Base-by-base conservation (phyloP, 2,888 invertebrate genomes). In the Pyrrhopygopsis socrates region DNA sequence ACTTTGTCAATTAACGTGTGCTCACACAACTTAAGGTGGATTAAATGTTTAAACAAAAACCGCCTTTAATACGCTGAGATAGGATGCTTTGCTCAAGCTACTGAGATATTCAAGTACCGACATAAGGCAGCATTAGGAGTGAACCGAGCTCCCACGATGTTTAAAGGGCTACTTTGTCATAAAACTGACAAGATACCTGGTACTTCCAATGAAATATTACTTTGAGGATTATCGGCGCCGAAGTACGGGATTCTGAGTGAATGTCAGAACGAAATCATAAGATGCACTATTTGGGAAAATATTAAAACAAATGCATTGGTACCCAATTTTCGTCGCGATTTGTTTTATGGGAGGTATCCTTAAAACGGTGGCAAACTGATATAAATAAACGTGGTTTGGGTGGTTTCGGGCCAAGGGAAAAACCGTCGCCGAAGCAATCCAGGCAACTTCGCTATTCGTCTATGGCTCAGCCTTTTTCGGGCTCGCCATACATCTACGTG, bases 121-220 rank as follows among this genome's bases (percentile, higher is more conserved):
- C 95, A 96, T 94, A 96, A 95, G 93, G 95, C 92, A 73, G 84
- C 94, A 95, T 97, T 97, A 96, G 97, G 94, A 96, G 34, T n/a
- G 29, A 97, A 96, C 96, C 96, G 97, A 96, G 97, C 96, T 97
- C 97, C 97, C 97, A 97, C 97, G 97, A 96, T 91, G 90, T 83
- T 94, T 91, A 58, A 75, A 75, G 41, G 58, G 67, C 41, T 81
- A 80, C 73, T 50, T 38, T 74, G 67, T 81, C 81, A 67, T 74
- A 67, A 81, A 81, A 81, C 81, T 81, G 81, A 81, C 80, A 73
- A 65, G 74, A 50, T 81, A 81, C 81, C 67, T 67, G 38, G 60
- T 54, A 38, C 34, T 78, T 68, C 65, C 68, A 24, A 67, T 67
- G 22, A 58, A 58, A 68, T 58, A 68, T 65, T 20, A 71, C 70